Conservation (phyloP, 1,140 invertebrate species). For the Orussus abietinus region DNA sequence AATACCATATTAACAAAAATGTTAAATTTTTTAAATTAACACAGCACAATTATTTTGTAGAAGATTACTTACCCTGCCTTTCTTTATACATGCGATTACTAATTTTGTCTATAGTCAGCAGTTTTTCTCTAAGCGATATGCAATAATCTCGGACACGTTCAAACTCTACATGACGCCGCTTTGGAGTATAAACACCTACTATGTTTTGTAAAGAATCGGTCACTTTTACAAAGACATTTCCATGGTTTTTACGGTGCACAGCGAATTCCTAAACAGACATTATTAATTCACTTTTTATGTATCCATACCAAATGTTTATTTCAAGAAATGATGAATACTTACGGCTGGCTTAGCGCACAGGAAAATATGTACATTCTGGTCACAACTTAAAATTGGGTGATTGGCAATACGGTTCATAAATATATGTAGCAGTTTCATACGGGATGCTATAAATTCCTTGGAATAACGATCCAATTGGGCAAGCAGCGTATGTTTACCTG, state of each 20-base stretch:
- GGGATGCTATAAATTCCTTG: constrained; percentile 67
- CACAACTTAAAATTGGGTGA: constrained; percentile 71
- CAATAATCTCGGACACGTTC: constrained; percentile 64
- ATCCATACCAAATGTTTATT: neutral
- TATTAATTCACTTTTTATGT: neutral
- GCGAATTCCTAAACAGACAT: constrained; percentile 59
- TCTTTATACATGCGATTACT: constrained; percentile 67
- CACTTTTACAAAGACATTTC: constrained; percentile 57
- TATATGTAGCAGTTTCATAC: constrained; percentile 68
- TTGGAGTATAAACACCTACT: constrained; percentile 55
- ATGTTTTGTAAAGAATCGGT: constrained; percentile 62
- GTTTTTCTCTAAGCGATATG: constrained; percentile 61
- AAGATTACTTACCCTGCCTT: constrained; percentile 53
- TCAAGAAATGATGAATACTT: constrained; percentile 28
- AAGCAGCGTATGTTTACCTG: constrained; percentile 68
- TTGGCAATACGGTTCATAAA: constrained; percentile 64
- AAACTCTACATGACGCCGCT: constrained; percentile 63
- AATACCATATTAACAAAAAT: neutral
- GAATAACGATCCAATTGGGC: constrained; percentile 72
- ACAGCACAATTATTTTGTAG: too few species aligned
- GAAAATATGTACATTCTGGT: constrained; percentile 66
- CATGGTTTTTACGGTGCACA: constrained; percentile 61
- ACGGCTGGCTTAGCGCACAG: constrained; percentile 66
- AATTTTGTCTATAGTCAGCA: constrained; percentile 64
- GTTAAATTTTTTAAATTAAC: too few species aligned